phyloP scores from a whole-genome alignment of 2,888 invertebrate genomes.

The Rhagophthalmus giganteus region DNA sequence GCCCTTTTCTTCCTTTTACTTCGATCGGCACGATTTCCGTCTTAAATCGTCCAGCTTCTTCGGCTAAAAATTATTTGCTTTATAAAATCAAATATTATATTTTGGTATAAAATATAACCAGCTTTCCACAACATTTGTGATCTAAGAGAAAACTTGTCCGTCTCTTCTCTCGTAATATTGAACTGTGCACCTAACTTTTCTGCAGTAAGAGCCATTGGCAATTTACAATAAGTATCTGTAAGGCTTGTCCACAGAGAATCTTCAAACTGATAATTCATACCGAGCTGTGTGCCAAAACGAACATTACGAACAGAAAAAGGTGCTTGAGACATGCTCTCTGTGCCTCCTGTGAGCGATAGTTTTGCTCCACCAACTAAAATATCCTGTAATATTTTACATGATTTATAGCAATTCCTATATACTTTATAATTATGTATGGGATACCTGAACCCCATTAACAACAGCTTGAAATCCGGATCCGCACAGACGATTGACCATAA shows the following conservation, averaged over 20 bases:
- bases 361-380: constrained; percentile 82
- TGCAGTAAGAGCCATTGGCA: constrained; percentile 96
- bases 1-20: constrained; percentile 81
- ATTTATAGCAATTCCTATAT: too few relatives aligned
- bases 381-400: constrained; percentile 68
- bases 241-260: constrained; percentile 89
- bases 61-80: constrained; percentile 60
- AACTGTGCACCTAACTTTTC: constrained; percentile 90
- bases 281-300: constrained; percentile 87
- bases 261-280: constrained; percentile 75
- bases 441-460: constrained; percentile 87
- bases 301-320: constrained; percentile 84
- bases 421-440: too few relatives aligned
- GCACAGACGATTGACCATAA: constrained; percentile 90
- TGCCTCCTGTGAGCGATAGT: constrained; percentile 87
- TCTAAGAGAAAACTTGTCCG: constrained; percentile 80
- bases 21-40: constrained; percentile 87
- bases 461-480: constrained; percentile 97
- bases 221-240: constrained; percentile 83
- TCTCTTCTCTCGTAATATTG: constrained; percentile 77
- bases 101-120: constrained; percentile 63
- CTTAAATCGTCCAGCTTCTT: constrained; percentile 86
- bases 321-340: constrained; percentile 93
- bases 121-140: constrained; percentile 89
- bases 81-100: constrained; percentile 9